phyloP scores from a whole-genome alignment of 2,797 vertebrate genomes.

The Tamandua tetradactyla region DNA sequence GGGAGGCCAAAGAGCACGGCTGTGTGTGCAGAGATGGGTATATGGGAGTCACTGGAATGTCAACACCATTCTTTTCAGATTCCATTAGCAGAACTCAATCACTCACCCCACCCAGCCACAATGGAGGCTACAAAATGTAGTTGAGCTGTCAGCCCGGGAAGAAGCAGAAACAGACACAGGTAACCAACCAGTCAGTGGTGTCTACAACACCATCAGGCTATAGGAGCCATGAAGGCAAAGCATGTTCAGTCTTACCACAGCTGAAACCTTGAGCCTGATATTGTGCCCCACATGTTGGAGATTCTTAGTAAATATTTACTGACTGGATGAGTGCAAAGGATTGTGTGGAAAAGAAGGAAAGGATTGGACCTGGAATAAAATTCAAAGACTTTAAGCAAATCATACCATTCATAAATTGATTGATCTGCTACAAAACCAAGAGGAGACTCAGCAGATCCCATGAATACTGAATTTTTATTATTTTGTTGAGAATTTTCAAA shows the following conservation, averaged over 20 bases:
- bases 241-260: not conserved
- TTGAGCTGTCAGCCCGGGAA: not conserved
- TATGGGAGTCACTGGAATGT: not conserved
- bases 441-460: not conserved
- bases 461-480: not conserved
- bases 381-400: not conserved
- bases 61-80: not conserved
- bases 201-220: not conserved
- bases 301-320: not conserved
- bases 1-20: not conserved
- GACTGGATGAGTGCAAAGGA: not conserved
- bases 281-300: not conserved
- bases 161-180: not conserved
- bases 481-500: conserved; percentile 36
- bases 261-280: not conserved
- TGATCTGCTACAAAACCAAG: not conserved
- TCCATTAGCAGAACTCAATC: not conserved
- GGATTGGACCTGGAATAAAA: not conserved
- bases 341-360: not conserved
- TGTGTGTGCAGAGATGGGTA: not conserved
- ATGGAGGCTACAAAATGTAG: not conserved
- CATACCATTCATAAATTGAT: not conserved
- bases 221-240: not conserved
- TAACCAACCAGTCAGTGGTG: not conserved
- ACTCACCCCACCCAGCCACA: not conserved